Evolutionary conservation across 2,888 invertebrate genomes (phyloP), one percentile per base, ranked within the genome.

Genomic region (Leptinotarsa juncta): DNA sequence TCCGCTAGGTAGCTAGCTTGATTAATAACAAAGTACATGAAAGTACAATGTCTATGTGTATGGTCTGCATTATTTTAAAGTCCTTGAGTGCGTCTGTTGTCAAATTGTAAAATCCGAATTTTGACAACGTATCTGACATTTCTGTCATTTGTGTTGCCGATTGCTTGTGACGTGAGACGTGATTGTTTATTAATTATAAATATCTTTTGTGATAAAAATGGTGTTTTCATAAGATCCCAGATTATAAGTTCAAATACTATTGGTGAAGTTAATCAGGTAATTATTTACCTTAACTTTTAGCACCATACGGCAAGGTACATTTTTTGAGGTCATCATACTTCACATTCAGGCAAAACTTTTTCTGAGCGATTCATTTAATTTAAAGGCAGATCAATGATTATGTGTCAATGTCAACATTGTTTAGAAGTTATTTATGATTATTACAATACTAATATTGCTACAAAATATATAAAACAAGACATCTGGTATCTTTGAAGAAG

Each of bases 181-280:
- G 73, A 73, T 76, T 73, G 76, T 76, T 76, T 76, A 76, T 73
- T 76, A 73, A 73, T 73, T 75, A 75, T 76, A 71, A 73, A 73
- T 78, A 78, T 75, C 77, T 77, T 77, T 77, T 78, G 77, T 78
- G 78, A 72, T 67, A 70, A 75, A 75, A 77, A 77, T 78, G 77
- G 77, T 77, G 77, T 77, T 72, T 76, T 76, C 75, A 74, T 75
- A 60, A 74, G 66, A 75, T 75, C 67, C 72, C 50, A 78, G 69
- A 72, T 70, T 74, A 66, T 77, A 73, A 77, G 49, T 60, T 67
- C 51, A 32, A 32, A 62, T 32, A 70, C 55, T 71, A 32, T 70
- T 55, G 67, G 65, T 65, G 73, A 26, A 42, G 26, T 18, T 12
- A 62, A 62, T 62, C 62, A 62, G 62, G 62, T 62, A 62, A 32